Conservation (phyloP, 1,140 invertebrate species). For the Leptopilina boulardi region DNA sequence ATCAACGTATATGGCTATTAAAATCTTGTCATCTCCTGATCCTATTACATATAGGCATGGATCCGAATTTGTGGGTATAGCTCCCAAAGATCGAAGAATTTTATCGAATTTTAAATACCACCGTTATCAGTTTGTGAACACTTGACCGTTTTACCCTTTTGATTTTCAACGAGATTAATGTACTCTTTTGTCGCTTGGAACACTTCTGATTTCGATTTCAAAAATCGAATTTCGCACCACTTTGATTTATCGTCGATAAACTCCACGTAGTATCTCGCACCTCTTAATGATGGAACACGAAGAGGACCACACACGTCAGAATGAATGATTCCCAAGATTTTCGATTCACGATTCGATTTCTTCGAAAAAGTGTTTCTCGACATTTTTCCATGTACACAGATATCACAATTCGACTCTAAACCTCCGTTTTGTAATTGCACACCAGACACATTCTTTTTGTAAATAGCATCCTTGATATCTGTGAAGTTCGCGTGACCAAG, state of each 20-base stretch:
- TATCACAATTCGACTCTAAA: neutral
- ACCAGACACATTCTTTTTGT: slow-evolving; percentile 8
- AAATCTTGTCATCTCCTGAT: slow-evolving; percentile 51
- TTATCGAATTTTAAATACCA: neutral
- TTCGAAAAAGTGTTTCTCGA: slow-evolving; percentile 8
- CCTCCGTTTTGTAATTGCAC: neutral
- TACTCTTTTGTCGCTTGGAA: slow-evolving; percentile 18
- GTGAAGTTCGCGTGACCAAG: slow-evolving; percentile 34
- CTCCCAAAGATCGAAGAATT: slow-evolving; percentile 24
- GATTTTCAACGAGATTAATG: slow-evolving; percentile 28
- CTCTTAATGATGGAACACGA: slow-evolving; percentile 45
- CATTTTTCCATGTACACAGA: slow-evolving; percentile 22
- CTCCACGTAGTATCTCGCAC: slow-evolving; percentile 44
- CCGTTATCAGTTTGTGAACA: slow-evolving; percentile 35
- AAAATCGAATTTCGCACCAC: slow-evolving; percentile 15
- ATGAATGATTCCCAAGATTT: slow-evolving; percentile 40
- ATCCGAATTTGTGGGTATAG: slow-evolving; percentile 45
- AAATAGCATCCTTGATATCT: slow-evolving; percentile 1
- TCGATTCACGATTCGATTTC: neutral
- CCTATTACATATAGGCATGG: slow-evolving; percentile 46
- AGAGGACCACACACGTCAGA: slow-evolving; percentile 56
- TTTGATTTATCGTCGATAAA: slow-evolving; percentile 42
- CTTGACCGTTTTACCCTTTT: slow-evolving; percentile 31
- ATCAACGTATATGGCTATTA: slow-evolving; percentile 45
- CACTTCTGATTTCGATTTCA: slow-evolving; percentile 35